These are phyloP conservation scores for Diaperis boleti DNA, from an alignment of 2,888 invertebrate genomes.

Conservation along the genomic window DNA sequence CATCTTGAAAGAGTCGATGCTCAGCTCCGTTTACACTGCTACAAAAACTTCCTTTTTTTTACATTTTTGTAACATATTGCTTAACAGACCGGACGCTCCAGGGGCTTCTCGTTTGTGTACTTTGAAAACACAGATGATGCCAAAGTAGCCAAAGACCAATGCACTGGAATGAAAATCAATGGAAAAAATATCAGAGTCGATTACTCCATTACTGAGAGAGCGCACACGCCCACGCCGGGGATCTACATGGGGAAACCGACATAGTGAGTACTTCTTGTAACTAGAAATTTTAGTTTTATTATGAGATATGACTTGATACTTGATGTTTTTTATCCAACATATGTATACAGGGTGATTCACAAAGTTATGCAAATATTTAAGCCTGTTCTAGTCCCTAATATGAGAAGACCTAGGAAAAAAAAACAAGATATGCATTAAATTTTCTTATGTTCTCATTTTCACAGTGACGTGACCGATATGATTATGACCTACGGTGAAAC, in stretches of 20 bases:
- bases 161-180: slow-evolving; percentile 95
- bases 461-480: no score
- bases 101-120: slow-evolving; percentile 98
- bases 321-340: no score
- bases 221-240: slow-evolving; percentile 97
- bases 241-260: slow-evolving; percentile 97
- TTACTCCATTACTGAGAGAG: slow-evolving; percentile 94
- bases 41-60: slow-evolving; percentile 42
- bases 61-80: neutral
- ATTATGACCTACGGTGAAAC: no score
- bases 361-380: no score
- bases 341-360: no score
- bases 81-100: slow-evolving; percentile 86
- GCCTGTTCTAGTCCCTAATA: no score
- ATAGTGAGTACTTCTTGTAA: slow-evolving; percentile 68
- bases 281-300: neutral
- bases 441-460: no score
- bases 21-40: slow-evolving; percentile 57
- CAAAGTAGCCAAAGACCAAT: slow-evolving; percentile 92
- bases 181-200: slow-evolving; percentile 94
- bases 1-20: slow-evolving; percentile 49
- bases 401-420: no score
- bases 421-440: no score
- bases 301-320: no score
- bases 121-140: slow-evolving; percentile 90